Base-by-base conservation (phyloP, 35 echinoderm and acorn worm genomes). In the Antedon bifida region DNA sequence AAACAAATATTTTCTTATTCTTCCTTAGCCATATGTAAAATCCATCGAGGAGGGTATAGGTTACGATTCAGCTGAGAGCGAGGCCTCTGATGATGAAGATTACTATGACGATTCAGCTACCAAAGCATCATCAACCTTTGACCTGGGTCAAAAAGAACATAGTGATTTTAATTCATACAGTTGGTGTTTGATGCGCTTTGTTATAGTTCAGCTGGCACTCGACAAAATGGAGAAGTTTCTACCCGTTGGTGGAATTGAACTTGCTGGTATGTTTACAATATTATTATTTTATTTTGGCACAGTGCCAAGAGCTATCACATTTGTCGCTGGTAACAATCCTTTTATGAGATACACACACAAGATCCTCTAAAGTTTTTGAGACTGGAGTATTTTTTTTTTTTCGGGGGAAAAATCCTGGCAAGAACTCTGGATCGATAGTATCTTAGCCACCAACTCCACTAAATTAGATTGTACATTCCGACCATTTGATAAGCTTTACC, bases 181-280 rank as follows among this genome's bases (percentile, higher is more conserved):
- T 81, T 99, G 95, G 95, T 99, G 95, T 87, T 73, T 99, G 74
- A 90, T 99, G 88, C 86, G 95, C 30, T 93, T 86, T 81, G 88
- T 85, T 34, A 87, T 89, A 29, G 34, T 99, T 75, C 87, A 88
- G 34, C 83, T 99, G 33, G 79, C 90, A 4, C 46, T 99, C 2
- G 73, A 90, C 45, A 99, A 93, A 77, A 30, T 93, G 0, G 91
- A 92, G 82, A n/a, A 35, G 12, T 92, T 93, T 76, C 83, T 90
- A 83, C 87, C 90, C 1, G 28, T 84, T 14, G 86, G 77, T 77
- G 93, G 91, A 32, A 99, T 99, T 87, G 95, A 93, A 84, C 75
- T 92, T 55, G 95, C 90, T 88, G 88, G 87, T 89, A 38, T 31
- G 79, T 34, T 32, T 29, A 21, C 74, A 77, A 31, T 77, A 3